These are phyloP conservation scores for Xerus inauris DNA, from an alignment of 2,113 vertebrate genomes.

Conservation along the genomic window DNA sequence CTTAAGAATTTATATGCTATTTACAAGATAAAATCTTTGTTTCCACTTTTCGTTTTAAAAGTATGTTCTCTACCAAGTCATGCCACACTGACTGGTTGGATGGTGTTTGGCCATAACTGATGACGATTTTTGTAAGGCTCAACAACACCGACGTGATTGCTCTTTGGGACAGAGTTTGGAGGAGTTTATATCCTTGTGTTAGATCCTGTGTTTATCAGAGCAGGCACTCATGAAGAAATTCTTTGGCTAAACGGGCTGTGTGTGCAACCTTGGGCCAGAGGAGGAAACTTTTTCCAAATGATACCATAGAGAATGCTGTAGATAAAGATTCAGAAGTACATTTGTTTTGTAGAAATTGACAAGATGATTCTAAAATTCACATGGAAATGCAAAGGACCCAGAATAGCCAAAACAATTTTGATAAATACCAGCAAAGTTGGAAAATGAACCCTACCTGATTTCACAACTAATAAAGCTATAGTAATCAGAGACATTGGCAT, in stretches of 20 bases:
- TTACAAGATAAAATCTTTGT: neutral
- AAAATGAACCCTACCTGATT: neutral
- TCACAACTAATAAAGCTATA: neutral
- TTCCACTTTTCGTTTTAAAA: neutral
- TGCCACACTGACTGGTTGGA: neutral
- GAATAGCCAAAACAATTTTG: neutral
- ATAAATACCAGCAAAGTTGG: neutral
- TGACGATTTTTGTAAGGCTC: neutral
- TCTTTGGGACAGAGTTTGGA: neutral
- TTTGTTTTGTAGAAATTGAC: neutral
- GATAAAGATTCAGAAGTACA: neutral
- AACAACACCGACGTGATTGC: neutral
- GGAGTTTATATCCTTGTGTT: no score
- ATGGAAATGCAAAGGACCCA: neutral
- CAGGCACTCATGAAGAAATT: neutral
- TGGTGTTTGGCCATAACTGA: neutral
- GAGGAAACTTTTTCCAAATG: neutral
- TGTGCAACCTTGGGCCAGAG: neutral
- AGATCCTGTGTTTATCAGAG: no score
- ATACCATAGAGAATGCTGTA: neutral
- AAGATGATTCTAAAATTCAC: slow-evolving; percentile 35
- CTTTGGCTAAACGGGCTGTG: neutral
- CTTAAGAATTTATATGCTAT: slow-evolving; percentile 16
- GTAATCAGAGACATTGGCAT: neutral
- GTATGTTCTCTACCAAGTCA: neutral